Conservation (phyloP, 2,888 invertebrate genomes). For the Hydroisotoma schaefferi region DNA sequence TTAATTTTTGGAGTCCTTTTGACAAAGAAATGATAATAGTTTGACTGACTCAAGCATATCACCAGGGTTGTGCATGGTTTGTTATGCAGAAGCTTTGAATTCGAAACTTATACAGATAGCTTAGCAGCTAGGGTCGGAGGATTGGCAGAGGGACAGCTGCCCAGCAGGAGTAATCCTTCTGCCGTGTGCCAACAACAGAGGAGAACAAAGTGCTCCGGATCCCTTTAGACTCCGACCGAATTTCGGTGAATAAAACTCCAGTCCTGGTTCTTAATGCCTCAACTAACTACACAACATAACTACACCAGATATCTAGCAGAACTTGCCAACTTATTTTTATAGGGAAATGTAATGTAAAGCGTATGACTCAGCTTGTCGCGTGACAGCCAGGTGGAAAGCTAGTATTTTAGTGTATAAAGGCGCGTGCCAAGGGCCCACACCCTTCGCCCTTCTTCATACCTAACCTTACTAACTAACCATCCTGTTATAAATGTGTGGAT, state of each 20-base stretch:
- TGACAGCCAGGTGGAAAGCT: slow-evolving; percentile 49
- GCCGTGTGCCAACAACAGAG: slow-evolving; percentile 10
- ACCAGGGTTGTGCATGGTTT: too few relatives aligned
- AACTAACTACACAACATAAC: too few relatives aligned
- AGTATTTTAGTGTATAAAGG: slow-evolving; percentile 35
- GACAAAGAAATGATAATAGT: slow-evolving; percentile 33
- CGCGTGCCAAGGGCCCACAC: slow-evolving; percentile 40
- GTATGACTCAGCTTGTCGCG: slow-evolving; percentile 49
- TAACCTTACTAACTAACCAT: too few relatives aligned
- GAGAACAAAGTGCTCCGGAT: neutral
- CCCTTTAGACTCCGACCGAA: slow-evolving; percentile 9
- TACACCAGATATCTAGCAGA: too few relatives aligned
- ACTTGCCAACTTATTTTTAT: too few relatives aligned
- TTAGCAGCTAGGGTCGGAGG: too few relatives aligned
- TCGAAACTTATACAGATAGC: too few relatives aligned
- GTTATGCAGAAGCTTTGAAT: too few relatives aligned
- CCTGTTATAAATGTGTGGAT: too few relatives aligned
- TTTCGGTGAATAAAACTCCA: slow-evolving; percentile 5
- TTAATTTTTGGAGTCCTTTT: slow-evolving; percentile 40
- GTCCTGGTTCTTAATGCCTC: too few relatives aligned
- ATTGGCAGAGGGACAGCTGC: neutral
- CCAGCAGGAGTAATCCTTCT: slow-evolving; percentile 5
- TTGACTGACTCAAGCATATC: too few relatives aligned
- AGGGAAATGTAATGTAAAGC: neutral
- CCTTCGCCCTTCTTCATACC: too few relatives aligned